phyloP scores from a whole-genome alignment of 30 jellyfish, hydroid and myxozoan species.

The Haliclystus octoradiatus region DNA sequence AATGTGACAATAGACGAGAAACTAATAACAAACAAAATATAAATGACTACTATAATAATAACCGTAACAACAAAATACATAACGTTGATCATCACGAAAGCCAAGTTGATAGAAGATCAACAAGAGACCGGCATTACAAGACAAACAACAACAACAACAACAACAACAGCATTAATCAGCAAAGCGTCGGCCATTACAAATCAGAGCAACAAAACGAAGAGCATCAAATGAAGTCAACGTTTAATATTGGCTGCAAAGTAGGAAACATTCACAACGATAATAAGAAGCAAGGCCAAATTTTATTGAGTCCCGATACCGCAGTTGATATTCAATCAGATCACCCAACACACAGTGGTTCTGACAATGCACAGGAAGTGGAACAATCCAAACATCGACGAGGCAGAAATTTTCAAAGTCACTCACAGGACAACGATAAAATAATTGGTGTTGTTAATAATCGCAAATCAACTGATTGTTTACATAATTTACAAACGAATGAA shows the following conservation, averaged over 20 bases:
- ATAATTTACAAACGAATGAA: neutral
- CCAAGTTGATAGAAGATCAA: too few relatives aligned
- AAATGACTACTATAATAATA: too few relatives aligned
- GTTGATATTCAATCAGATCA: neutral
- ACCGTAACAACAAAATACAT: too few relatives aligned
- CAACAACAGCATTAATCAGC: neutral
- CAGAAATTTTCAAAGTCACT: neutral
- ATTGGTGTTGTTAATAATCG: neutral
- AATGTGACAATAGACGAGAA: too few relatives aligned
- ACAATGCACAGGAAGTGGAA: neutral
- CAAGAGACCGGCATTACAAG: too few relatives aligned
- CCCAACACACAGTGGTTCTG: neutral
- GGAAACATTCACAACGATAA: neutral
- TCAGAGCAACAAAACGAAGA: neutral
- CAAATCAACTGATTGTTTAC: neutral
- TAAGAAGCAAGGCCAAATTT: neutral
- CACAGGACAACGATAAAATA: neutral
- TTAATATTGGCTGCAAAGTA: neutral
- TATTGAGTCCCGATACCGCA: neutral
- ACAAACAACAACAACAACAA: neutral
- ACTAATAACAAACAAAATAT: too few relatives aligned
- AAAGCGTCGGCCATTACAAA: neutral
- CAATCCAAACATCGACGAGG: neutral
- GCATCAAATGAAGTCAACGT: neutral
- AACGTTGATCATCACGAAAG: too few relatives aligned